These are phyloP conservation scores for Monarcha castaneiventris DNA, from an alignment of 2,113 vertebrate species.

Conservation along the genomic window DNA sequence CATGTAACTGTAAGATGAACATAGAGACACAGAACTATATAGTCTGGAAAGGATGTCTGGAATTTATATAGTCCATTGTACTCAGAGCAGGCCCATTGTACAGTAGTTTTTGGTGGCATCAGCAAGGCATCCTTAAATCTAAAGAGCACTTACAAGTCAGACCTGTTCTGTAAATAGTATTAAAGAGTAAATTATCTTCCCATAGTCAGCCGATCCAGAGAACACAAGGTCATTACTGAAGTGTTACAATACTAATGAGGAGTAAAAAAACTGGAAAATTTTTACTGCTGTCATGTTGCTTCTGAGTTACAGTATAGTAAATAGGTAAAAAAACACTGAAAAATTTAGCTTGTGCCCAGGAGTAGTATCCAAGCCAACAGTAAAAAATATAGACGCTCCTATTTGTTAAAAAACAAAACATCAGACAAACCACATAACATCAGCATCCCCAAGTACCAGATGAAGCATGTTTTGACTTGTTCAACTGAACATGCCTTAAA, in stretches of 20 bases:
- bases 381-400: background rate
- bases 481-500: background rate
- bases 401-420: background rate
- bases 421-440: background rate
- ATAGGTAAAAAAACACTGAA: accelerated
- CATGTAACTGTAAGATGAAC: background rate
- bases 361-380: background rate
- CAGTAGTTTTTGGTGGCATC: background rate
- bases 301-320: background rate
- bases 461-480: background rate
- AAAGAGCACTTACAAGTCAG: background rate
- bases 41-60: background rate
- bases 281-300: background rate
- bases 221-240: background rate
- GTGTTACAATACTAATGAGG: background rate
- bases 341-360: background rate
- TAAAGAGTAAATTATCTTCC: background rate
- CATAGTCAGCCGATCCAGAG: background rate
- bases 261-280: background rate
- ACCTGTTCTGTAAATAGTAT: background rate
- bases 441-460: background rate
- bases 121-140: background rate
- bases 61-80: background rate
- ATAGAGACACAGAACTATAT: background rate
- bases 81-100: background rate